Base-by-base conservation (phyloP, 2,797 vertebrate genomes). In the Artibeus jamaicensis region DNA sequence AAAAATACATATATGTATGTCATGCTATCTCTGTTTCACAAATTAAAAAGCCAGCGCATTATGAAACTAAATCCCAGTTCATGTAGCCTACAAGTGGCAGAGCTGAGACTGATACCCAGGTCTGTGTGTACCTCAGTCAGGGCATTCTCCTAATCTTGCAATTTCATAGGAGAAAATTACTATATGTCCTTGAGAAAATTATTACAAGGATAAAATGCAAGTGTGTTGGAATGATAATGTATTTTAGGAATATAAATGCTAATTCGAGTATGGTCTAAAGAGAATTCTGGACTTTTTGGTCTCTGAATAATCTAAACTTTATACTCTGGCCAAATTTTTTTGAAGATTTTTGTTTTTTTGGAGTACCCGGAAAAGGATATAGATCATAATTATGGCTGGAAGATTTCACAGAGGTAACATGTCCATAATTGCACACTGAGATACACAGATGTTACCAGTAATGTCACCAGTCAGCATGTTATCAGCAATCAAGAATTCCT, bases 131-230 rank as follows among this genome's bases (percentile, higher is more conserved):
- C 3, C 34, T 85, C 50, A 44, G 14, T n/a, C 16, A 55, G 29
- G 57, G 16, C n/a, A 79, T 89, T 83, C 48, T 82, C 34, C 21
- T 89, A 74, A 90, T 82, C 48, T 96, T 82, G 78, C 82, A 91
- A 0, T 94, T 96, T 94, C 55, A 22, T 77, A 50, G 22, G 46
- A 57, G 39, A 86, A 88, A 91, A 93, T 82, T 94, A 48, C 32
- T 92, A 3, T 48, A 12, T 88, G 62, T 39, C 29, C 68, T 73
- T 95, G 71, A 95, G 39, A 92, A 94, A 82, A 74, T 91, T 78
- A 81, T 89, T 83, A 59, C 3, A 53, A 32, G n/a, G 46, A 19
- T 34, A 86, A 86, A 57, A 73, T 87, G n/a, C 32, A 87, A 55
- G 14, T 83, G 48, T 65, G 2, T 62, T 91, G 6, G 62, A n/a